phyloP scores from a whole-genome alignment of 2,888 invertebrate species.

The Brachylomia viminalis region DNA sequence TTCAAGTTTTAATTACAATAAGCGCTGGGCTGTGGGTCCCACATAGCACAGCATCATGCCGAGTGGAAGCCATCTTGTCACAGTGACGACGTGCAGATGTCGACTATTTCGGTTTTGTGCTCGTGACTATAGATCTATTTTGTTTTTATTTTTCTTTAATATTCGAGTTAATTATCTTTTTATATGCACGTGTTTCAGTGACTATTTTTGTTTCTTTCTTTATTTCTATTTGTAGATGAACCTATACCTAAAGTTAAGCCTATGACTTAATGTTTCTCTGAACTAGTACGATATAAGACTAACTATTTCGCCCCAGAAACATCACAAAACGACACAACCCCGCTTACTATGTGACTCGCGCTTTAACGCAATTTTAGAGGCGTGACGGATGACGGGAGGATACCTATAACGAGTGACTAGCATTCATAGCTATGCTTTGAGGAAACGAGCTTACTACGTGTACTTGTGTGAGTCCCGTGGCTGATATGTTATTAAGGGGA shows the following conservation, averaged over 20 bases:
- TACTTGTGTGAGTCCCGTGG: slow-evolving; percentile 5
- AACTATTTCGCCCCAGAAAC: not conserved
- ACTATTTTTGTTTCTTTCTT: too few species aligned
- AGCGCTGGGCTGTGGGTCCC: too few species aligned
- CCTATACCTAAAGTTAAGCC: fast-evolving
- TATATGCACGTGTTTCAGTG: not conserved
- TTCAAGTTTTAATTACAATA: too few species aligned
- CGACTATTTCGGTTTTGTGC: too few species aligned
- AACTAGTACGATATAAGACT: not conserved
- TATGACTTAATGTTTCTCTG: not conserved
- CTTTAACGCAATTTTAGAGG: slow-evolving; percentile 47
- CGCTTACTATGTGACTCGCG: slow-evolving; percentile 33
- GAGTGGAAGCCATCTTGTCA: too few species aligned
- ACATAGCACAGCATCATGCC: too few species aligned
- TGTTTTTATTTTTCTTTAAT: too few species aligned
- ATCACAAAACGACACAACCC: not conserved
- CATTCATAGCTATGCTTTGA: slow-evolving; percentile 49
- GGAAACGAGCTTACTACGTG: slow-evolving; percentile 41
- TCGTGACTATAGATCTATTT: too few species aligned
- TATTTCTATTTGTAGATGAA: too few species aligned
- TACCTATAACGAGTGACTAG: slow-evolving; percentile 50
- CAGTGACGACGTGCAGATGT: too few species aligned
- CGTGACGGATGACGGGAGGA: slow-evolving; percentile 47
- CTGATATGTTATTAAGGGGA: too few species aligned
- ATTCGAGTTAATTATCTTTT: not conserved